A percentile compares a stretch with the other conserved stretches of the same genome.
These are phyloP conservation scores for Oreochromis aureus DNA, from an alignment of 2,113 vertebrate species.

Conservation along the genomic window DNA sequence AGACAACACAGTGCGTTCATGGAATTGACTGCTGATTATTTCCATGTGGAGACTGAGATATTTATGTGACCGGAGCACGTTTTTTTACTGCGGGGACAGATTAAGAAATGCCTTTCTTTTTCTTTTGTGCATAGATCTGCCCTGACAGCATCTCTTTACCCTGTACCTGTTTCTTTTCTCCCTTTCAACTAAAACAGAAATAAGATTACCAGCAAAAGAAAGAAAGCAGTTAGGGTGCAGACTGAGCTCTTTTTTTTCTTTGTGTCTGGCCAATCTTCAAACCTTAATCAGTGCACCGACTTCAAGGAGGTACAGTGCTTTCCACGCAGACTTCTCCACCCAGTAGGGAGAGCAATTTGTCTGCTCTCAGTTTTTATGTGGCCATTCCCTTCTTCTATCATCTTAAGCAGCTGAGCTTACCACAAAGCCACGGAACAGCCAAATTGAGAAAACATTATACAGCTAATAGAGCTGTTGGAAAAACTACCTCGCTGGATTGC, in stretches of 20 bases:
- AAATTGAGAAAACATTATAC: slow-evolving; percentile 54
- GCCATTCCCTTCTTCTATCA: slow-evolving; percentile 19
- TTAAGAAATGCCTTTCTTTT: slow-evolving; percentile 4
- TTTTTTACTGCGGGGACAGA: neutral
- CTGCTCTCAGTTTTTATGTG: slow-evolving; percentile 43
- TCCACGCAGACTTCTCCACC: slow-evolving; percentile 44
- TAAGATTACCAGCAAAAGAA: neutral
- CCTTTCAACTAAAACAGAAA: slow-evolving; percentile 11
- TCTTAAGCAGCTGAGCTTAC: slow-evolving; percentile 40
- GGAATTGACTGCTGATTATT: slow-evolving; percentile 57
- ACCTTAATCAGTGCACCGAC: slow-evolving; percentile 61
- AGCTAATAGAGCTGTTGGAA: slow-evolving; percentile 58
- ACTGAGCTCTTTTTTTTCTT: neutral
- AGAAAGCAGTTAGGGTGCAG: neutral
- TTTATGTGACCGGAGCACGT: slow-evolving; percentile 30
- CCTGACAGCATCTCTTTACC: neutral
- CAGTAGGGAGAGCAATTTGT: slow-evolving; percentile 54
- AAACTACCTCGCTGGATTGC: slow-evolving; percentile 34
- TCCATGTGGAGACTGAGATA: slow-evolving; percentile 44
- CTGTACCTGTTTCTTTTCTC: neutral
- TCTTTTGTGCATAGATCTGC: neutral
- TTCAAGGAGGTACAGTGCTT: slow-evolving; percentile 53
- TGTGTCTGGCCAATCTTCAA: slow-evolving; percentile 43
- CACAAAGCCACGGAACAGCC: slow-evolving; percentile 1
- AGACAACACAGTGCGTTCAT: slow-evolving; percentile 52